Conservation (phyloP, 2,888 invertebrate genomes). For the Lepidonotus clava region DNA sequence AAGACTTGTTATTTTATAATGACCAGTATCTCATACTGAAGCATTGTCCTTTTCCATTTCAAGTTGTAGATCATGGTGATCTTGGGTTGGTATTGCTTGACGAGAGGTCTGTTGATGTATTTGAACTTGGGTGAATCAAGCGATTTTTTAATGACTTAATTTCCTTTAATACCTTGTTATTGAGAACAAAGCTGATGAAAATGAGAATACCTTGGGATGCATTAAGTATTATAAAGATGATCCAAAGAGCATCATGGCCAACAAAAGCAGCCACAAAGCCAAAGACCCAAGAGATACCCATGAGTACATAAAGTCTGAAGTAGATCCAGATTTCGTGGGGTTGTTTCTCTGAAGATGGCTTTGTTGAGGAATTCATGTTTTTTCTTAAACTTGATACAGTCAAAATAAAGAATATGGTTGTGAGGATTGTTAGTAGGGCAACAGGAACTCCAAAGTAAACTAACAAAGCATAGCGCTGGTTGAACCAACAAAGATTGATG, state of each 20-base stretch:
- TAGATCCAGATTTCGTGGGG: conserved; percentile 14
- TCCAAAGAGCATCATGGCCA: conserved; percentile 17
- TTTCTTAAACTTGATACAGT: not conserved
- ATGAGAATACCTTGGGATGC: conserved; percentile 40
- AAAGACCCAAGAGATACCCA: conserved; percentile 38
- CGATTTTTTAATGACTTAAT: too few species aligned
- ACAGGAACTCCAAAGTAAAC: conserved; percentile 22
- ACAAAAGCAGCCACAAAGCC: conserved; percentile 21
- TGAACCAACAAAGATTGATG: conserved; percentile 23
- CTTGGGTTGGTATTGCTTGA: too few species aligned
- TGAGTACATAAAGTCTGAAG: not conserved
- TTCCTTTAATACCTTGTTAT: not conserved
- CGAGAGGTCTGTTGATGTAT: too few species aligned
- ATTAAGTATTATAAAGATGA: conserved; percentile 39
- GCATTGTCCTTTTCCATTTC: too few species aligned
- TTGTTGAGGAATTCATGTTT: not conserved
- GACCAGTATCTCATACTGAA: too few species aligned
- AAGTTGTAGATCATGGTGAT: too few species aligned
- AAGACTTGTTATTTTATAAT: too few species aligned
- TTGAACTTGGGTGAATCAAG: too few species aligned
- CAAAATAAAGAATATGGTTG: conserved; percentile 34
- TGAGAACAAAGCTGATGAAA: conserved; percentile 1
- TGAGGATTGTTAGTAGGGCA: not conserved
- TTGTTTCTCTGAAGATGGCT: not conserved
- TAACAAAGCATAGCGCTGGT: conserved; percentile 21